These are phyloP conservation scores for Helicoverpa assulta DNA, from an alignment of 2,888 invertebrate genomes.

Conservation along the genomic window DNA sequence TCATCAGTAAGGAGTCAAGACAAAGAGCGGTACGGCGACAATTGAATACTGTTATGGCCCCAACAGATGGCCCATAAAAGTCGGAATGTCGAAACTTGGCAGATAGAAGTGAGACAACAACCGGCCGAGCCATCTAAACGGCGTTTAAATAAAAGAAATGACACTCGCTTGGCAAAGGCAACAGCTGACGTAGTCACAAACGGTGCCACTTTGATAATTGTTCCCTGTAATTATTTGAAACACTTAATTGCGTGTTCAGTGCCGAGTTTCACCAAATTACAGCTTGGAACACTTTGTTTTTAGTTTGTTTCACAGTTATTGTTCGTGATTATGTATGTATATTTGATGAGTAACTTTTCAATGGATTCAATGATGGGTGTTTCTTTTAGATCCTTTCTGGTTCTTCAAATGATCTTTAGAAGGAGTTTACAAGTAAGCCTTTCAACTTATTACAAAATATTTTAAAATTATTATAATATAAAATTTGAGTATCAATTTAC, in stretches of 20 bases:
- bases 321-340: conserved; percentile 37
- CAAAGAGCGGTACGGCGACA: conserved; percentile 69
- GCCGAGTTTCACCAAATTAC: conserved; percentile 72
- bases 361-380: not conserved
- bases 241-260: conserved; percentile 75
- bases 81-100: conserved; percentile 79
- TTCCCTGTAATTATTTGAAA: conserved; percentile 77
- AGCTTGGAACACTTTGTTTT: conserved; percentile 64
- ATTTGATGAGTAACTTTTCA: conserved; percentile 15
- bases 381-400: not conserved
- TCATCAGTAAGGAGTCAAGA: conserved; percentile 62
- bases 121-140: conserved; percentile 60
- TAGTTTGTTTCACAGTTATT: conserved; percentile 51
- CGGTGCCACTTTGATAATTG: conserved; percentile 77
- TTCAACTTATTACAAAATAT: no score
- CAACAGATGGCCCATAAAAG: conserved; percentile 82
- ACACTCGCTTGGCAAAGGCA: conserved; percentile 71
- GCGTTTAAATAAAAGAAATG: conserved; percentile 75
- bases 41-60: conserved; percentile 62
- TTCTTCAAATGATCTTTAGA: not conserved
- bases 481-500: not conserved
- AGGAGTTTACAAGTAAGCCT: not conserved
- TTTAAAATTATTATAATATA: no score
- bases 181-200: conserved; percentile 75
- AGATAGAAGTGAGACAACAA: conserved; percentile 73